Evolutionary conservation across 2,888 invertebrate species (phyloP), one percentile per base, ranked within the genome.

Genomic region (Megastigmus dorsalis): DNA sequence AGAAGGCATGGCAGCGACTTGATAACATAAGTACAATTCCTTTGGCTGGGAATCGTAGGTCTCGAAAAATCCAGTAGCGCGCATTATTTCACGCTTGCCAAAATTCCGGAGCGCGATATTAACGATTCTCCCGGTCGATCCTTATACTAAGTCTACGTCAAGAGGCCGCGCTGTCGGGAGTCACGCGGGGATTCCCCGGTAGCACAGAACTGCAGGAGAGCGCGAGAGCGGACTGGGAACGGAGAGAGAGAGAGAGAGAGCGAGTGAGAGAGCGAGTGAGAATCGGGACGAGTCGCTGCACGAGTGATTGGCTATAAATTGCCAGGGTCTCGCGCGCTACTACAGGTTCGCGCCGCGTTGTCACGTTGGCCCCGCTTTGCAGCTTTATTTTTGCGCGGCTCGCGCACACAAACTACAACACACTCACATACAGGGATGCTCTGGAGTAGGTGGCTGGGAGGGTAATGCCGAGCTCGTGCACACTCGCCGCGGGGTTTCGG

Each of bases 251-350:
- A 57, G 28, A 15, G 13, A 20, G 33, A n/a, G n/a, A n/a, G 52
- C 4, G 33, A 18, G 54, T 33, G n/a, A 4, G 50, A 28, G 7
- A n/a, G n/a, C 26, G 26, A 26, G 45, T 7, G 45, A 41, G 41
- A 59, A 60, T 45, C 60, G 43, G 36, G 63, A 50, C 63, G 26
- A 38, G 36, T 50, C 63, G 50, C n/a, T n/a, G n/a, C 26, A 38
- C 63, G 63, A 63, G 63, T 63, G 63, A 63, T 63, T 63, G 63
- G 63, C 63, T 63, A 63, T 63, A 63, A 50, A 63, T 63, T 63
- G 63, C 63, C 26, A n/a, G 20, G 62, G n/a, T n/a, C n/a, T n/a
- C n/a, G 30, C 33, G 10, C 10, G 36, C n/a, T 50, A 36, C 63
- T 63, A 50, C n/a, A n/a, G n/a, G n/a, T n/a, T n/a, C n/a, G 63